Evolutionary conservation across 1,140 invertebrate species (phyloP), one percentile per base, ranked within the genome.

Genomic region (Drosophila biarmipes): DNA sequence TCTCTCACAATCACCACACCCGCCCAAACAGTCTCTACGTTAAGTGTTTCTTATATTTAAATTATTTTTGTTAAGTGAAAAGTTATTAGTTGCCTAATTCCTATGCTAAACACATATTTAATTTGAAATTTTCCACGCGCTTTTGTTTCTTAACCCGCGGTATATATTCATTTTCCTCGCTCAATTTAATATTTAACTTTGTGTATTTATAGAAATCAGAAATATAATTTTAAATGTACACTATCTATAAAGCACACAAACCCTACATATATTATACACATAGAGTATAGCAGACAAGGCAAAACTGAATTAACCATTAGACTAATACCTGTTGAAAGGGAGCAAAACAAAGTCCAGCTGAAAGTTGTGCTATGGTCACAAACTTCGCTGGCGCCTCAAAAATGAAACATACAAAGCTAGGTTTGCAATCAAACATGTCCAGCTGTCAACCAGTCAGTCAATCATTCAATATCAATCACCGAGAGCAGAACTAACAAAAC

Each of bases 11-110:
- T 48, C 56, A 61, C 52, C 38, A 69, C 45, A 55, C 78, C 86
- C 86, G 78, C 80, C 80, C 81, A 57, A 56, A 82, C 74, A 90
- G 78, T 72, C 63, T 76, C 55, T 86, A 87, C 34, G 42, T 73
- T 85, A 89, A 89, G 85, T 89, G 76, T 90, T 90, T 90, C 79
- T 58, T 71, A 64, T 67, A 78, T 69, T 78, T 87, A 81, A 86
- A 87, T 87, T 87, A 87, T 87, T 78, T 79, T 67, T 81, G 74
- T 85, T 84, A 75, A 85, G 72, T 78, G 53, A 75, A 71, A 71
- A 82, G 74, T 78, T 86, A 82, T 75, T 77, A 80, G 73, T 78
- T 81, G 53, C 78, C 61, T 80, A 85, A 67, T 78, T 76, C 35
- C 61, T 66, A 63, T 52, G 57, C 62, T 77, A 73, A 61, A 63